Percentiles rank a stretch among this genome's conserved stretches.
Conservation (phyloP, 2,888 invertebrate genomes). For the Theodoxus fluviatilis region DNA sequence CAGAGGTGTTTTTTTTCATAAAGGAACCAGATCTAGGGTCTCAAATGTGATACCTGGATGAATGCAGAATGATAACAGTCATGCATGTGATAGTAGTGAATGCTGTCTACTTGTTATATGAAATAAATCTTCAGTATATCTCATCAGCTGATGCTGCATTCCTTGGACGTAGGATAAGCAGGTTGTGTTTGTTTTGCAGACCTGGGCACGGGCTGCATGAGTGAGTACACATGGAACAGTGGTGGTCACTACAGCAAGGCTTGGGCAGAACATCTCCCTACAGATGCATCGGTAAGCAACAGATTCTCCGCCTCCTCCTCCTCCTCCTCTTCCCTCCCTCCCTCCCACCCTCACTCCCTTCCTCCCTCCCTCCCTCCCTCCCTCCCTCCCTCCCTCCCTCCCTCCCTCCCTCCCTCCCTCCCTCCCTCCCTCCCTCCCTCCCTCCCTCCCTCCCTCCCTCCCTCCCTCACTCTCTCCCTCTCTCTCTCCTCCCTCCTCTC, state of each 20-base stretch:
- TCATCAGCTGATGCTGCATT: too few species aligned
- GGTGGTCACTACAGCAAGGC: slow-evolving; percentile 78
- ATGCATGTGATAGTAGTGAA: too few species aligned
- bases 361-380: background rate
- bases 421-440: background rate
- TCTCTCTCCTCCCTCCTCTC: background rate
- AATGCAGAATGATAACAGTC: too few species aligned
- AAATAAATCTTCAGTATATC: too few species aligned
- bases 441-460: background rate
- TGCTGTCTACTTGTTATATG: too few species aligned
- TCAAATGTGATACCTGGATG: too few species aligned
- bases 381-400: background rate
- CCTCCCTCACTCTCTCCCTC: background rate
- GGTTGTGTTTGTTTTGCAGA: slow-evolving; percentile 67
- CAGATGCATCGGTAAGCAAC: slow-evolving; percentile 75
- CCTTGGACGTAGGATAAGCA: too few species aligned
- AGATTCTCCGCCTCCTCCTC: background rate
- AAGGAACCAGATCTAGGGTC: too few species aligned
- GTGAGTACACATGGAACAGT: slow-evolving; percentile 86
- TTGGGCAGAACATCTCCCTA: slow-evolving; percentile 84
- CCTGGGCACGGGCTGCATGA: slow-evolving; percentile 83
- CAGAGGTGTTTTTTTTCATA: too few species aligned
- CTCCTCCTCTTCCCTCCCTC: background rate
- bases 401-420: background rate
- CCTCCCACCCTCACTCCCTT: background rate